Conservation (phyloP, 1,140 invertebrate species). For the Paracyclopina nana region DNA sequence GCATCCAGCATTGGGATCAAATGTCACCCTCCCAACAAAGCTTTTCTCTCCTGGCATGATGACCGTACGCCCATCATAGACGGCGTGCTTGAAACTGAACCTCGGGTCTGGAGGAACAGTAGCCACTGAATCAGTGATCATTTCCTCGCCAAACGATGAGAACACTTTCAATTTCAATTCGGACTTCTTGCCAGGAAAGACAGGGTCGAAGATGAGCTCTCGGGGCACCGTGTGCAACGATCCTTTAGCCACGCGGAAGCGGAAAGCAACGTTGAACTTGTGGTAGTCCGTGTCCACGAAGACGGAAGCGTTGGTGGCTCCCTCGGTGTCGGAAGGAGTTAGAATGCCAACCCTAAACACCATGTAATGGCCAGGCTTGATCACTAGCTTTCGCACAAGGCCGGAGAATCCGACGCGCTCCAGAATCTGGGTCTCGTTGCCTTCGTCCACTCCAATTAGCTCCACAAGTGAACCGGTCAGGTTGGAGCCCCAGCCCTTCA, state of each 20-base stretch:
- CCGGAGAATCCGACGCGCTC: slow-evolving; percentile 23
- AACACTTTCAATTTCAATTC: slow-evolving; percentile 45
- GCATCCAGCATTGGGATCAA: slow-evolving; percentile 48
- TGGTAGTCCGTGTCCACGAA: slow-evolving; percentile 53
- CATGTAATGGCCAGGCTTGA: slow-evolving; percentile 44
- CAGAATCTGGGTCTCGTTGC: slow-evolving; percentile 32
- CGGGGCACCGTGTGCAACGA: slow-evolving; percentile 28
- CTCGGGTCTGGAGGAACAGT: slow-evolving; percentile 32
- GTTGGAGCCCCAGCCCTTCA: slow-evolving; percentile 44
- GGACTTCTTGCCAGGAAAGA: slow-evolving; percentile 61
- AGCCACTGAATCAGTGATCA: slow-evolving; percentile 36
- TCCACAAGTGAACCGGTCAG: slow-evolving; percentile 42
- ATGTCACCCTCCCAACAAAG: slow-evolving; percentile 35
- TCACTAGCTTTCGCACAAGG: slow-evolving; percentile 29
- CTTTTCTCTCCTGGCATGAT: slow-evolving; percentile 25
- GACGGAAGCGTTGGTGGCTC: slow-evolving; percentile 43
- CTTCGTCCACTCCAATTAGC: slow-evolving; percentile 45
- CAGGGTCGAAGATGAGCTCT: slow-evolving; percentile 48
- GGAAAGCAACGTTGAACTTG: slow-evolving; percentile 37
- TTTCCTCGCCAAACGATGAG: slow-evolving; percentile 47
- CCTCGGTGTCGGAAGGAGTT: slow-evolving; percentile 41
- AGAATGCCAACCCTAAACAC: slow-evolving; percentile 48
- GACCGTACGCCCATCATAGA: slow-evolving; percentile 17
- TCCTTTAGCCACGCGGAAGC: slow-evolving; percentile 28
- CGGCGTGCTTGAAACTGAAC: slow-evolving; percentile 25